Base-by-base conservation (phyloP, 2,797 vertebrate species). In the Caiman crocodilus region DNA sequence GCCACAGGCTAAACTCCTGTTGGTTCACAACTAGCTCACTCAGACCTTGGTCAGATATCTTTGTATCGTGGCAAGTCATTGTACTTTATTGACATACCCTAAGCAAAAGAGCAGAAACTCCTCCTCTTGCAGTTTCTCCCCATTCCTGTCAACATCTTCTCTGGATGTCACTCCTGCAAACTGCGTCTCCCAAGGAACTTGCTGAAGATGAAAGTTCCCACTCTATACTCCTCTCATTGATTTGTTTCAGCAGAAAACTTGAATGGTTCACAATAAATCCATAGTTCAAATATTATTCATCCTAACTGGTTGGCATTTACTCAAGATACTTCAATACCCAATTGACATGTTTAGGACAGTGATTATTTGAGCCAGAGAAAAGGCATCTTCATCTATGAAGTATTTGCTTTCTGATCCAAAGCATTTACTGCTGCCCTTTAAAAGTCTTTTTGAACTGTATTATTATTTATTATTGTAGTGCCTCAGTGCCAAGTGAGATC, bases 291-390 rank as follows among this genome's bases (percentile, higher is more conserved):
- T 71, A 71, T 77, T 77, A 14, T 9, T 81, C 16, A 14, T 32
- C 23, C 17, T 20, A 32, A 77, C 50, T 60, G 7, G 21, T 65
- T 81, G 35, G 6, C 88, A 76, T 5, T 84, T 71, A 78, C 17
- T 89, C 28, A 84, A 65, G 84, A 64, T 20, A 87, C 55, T 2
- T 77, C 9, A 88, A 90, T 55, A 30, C 23, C 78, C 85, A 35
- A 20, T 89, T 18, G 12, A 7, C 64, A 65, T 30, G 64, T 30
- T 65, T 50, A 50, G 35, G 82, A 80, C 2, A 76, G 74, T 76
- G 60, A 28, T 16, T 6, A 50, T 73, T 23, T 26, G 2, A 76
- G n/a, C 18, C 69, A 86, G 55, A 5, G 76, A n/a, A 13, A 86
- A 8, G 6, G 80, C 35, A 15, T 79, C 59, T 42, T 59, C 15